Evolutionary conservation across 2,888 invertebrate species (phyloP), one percentile per base, ranked within the genome.

Genomic region (Osmoderma eremita): DNA sequence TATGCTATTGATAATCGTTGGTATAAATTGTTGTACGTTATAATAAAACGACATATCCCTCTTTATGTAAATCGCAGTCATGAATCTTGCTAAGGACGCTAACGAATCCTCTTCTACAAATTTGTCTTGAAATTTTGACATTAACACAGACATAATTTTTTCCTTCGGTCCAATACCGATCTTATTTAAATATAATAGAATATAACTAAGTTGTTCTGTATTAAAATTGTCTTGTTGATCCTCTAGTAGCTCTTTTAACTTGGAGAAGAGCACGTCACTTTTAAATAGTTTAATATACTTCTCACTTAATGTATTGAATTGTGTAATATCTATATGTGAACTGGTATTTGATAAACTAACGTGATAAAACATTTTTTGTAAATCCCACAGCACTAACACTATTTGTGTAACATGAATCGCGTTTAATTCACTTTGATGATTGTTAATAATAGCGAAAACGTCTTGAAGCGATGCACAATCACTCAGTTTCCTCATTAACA

Each of bases 171-270:
- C 70, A 4, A 86, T 70, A 3, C 83, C 84, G 71, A 86, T 78
- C 76, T 84, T 84, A 48, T 79, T 81, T 51, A 87, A 76, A 71
- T 85, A 85, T 15, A 85, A 76, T 22, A 84, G 77, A 61, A 81
- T 77, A 68, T 82, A 83, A 69, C 84, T 83, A 38, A 83, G 72
- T 36, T 81, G 81, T 38, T 83, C 76, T 0, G 76, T 50, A 69
- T 81, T 77, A 75, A 85, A 82, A 2, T 76, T 38, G 4, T 72
- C 20, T 22, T 80, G 69, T 15, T 79, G 76, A 3, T 76, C 45
- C 4, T 76, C 73, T 12, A 86, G 74, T 2, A 71, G 20, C 1
- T 76, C 58, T 15, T 81, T 61, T 42, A 83, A 69, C 48, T 70
- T 68, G 41, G 72, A 67, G 72, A 82, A 83, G 66, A 77, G 76